These are phyloP conservation scores for Conops quadrifasciatus DNA, from an alignment of 2,888 invertebrate species.

Conservation along the genomic window DNA sequence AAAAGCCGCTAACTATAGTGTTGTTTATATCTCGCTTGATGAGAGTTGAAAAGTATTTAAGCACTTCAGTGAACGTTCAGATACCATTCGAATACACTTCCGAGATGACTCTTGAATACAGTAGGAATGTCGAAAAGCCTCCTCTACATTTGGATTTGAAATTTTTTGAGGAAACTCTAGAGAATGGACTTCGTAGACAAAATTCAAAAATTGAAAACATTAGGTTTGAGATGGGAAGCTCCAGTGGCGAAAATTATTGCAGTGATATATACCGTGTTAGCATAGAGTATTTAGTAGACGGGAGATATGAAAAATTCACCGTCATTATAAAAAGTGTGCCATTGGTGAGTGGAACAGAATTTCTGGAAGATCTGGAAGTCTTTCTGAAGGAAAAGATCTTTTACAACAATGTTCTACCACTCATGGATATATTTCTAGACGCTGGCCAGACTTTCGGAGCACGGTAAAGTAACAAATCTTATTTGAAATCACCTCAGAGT, in stretches of 20 bases:
- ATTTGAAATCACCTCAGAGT: not conserved
- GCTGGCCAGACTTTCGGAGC: constrained; percentile 53
- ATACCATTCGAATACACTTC: not conserved
- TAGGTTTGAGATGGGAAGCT: constrained; percentile 51
- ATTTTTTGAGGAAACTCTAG: constrained; percentile 55
- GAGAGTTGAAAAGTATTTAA: constrained; percentile 14
- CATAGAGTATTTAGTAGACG: constrained; percentile 37
- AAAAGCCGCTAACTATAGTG: too few species aligned
- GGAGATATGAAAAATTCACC: constrained; percentile 13
- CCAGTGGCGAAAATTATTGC: constrained; percentile 59
- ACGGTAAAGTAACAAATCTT: constrained; percentile 46
- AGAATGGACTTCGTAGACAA: constrained; percentile 50
- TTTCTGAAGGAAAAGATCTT: constrained; percentile 65
- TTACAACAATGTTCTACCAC: constrained; percentile 61
- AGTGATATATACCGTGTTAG: constrained; percentile 56
- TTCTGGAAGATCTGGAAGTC: constrained; percentile 62
- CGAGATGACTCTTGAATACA: constrained; percentile 52
- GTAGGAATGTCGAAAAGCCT: constrained; percentile 44
- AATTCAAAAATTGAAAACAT: constrained; percentile 45
- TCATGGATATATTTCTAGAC: constrained; percentile 62
- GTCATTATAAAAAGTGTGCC: constrained; percentile 54
- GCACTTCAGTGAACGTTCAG: not conserved
- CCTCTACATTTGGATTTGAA: constrained; percentile 49
- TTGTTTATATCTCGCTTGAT: too few species aligned
- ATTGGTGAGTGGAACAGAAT: constrained; percentile 44